phyloP scores from a whole-genome alignment of 2,888 invertebrate species.

The Saturnia japonica region DNA sequence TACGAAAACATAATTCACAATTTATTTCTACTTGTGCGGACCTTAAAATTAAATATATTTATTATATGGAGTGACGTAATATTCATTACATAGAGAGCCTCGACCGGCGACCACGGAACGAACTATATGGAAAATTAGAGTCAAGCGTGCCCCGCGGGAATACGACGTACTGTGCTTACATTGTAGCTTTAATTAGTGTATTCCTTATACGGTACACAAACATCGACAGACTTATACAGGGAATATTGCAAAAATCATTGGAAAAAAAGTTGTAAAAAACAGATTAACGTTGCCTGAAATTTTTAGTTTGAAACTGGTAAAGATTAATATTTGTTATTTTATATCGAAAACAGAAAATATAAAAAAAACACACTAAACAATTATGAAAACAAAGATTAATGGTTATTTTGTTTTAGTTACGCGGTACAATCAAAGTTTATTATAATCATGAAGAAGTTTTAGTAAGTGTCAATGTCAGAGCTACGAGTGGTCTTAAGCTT shows the following conservation, averaged over 20 bases:
- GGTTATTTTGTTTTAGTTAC: no score
- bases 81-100: slow-evolving; percentile 37
- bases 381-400: no score
- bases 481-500: no score
- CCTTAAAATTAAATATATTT: not conserved
- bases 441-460: no score
- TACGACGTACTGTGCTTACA: slow-evolving; percentile 39
- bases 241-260: not conserved
- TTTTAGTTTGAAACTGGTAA: no score
- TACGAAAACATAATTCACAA: not conserved
- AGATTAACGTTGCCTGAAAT: no score
- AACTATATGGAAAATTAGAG: slow-evolving; percentile 47
- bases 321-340: no score
- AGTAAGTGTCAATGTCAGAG: no score
- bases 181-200: slow-evolving; percentile 56
- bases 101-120: slow-evolving; percentile 28
- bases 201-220: slow-evolving; percentile 32
- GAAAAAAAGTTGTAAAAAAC: no score
- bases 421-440: no score
- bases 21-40: not conserved
- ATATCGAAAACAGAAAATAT: no score
- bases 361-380: no score
- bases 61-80: slow-evolving; percentile 26
- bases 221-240: slow-evolving; percentile 8
- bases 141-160: slow-evolving; percentile 34